Evolutionary conservation across 2,797 vertebrate species (phyloP).

Genomic region (Notamacropus eugenii): DNA sequence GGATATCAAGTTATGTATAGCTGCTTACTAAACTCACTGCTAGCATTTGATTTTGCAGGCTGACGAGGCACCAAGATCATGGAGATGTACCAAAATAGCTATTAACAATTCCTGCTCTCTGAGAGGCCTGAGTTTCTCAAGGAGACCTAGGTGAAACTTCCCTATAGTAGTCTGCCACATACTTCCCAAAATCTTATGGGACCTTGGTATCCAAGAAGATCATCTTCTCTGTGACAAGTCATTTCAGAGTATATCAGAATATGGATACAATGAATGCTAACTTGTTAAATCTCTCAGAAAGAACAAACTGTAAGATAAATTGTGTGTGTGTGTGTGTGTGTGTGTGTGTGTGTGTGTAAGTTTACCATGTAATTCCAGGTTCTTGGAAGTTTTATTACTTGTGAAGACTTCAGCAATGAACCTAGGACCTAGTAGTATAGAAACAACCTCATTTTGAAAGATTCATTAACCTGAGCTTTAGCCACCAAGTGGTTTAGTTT

Average conservation of each 20-base stretch:
- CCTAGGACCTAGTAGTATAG: neutral
- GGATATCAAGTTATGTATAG: neutral
- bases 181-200: neutral
- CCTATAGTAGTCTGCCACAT: neutral
- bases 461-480: neutral
- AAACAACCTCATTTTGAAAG: neutral
- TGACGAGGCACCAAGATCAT: constrained; percentile 1
- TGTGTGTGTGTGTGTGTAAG: too few relatives aligned
- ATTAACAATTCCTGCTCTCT: neutral
- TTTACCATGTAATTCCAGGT: neutral
- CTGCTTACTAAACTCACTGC: neutral
- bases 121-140: neutral
- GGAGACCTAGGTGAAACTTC: neutral
- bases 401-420: neutral
- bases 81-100: neutral
- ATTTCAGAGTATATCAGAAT: neutral
- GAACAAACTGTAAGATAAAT: neutral
- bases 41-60: constrained; percentile 6
- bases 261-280: neutral
- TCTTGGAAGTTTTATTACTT: too few relatives aligned
- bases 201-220: neutral
- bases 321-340: neutral
- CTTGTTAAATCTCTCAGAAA: neutral
- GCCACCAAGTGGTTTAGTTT: neutral
- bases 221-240: neutral